These are phyloP conservation scores for Therioaphis trifolii DNA, from an alignment of 2,888 invertebrate genomes.

Conservation along the genomic window DNA sequence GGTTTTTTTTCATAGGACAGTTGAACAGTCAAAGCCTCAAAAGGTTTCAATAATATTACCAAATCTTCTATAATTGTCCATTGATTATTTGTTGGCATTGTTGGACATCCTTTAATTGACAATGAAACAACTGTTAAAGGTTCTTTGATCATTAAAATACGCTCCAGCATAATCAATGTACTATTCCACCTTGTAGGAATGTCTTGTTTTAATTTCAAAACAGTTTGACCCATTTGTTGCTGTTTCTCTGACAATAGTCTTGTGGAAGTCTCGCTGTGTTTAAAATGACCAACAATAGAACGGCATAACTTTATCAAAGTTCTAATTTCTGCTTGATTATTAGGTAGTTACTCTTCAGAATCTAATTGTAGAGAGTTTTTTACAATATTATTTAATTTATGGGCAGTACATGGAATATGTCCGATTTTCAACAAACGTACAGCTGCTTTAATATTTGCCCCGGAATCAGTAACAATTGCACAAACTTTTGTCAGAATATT, in stretches of 20 bases:
- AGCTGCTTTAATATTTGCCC: constrained; percentile 65
- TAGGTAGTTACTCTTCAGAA: background rate
- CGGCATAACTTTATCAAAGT: constrained; percentile 64
- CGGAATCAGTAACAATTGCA: constrained; percentile 66
- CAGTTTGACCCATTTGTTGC: constrained; percentile 60
- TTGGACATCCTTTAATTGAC: background rate
- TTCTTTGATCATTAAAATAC: constrained; percentile 65
- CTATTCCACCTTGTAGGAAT: constrained; percentile 66
- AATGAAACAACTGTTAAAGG: constrained; percentile 65
- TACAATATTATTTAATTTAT: constrained; percentile 65
- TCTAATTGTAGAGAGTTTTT: constrained; percentile 64
- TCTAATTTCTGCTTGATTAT: constrained; percentile 7
- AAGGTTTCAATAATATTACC: constrained; percentile 16
- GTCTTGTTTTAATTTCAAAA: constrained; percentile 66
- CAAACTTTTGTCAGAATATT: constrained; percentile 66
- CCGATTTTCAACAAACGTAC: background rate
- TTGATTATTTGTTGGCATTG: constrained; percentile 47
- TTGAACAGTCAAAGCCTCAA: constrained; percentile 3
- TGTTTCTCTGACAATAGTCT: constrained; percentile 65
- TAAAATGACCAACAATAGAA: constrained; percentile 66
- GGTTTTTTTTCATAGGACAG: constrained; percentile 27
- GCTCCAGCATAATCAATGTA: too few relatives aligned
- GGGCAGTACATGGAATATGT: constrained; percentile 32
- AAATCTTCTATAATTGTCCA: constrained; percentile 65
- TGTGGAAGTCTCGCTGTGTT: constrained; percentile 65